Percentiles rank a stretch among this genome's conserved stretches.
phyloP scores from a whole-genome alignment of 2,797 vertebrate species.

The Eutrigla gurnardus region DNA sequence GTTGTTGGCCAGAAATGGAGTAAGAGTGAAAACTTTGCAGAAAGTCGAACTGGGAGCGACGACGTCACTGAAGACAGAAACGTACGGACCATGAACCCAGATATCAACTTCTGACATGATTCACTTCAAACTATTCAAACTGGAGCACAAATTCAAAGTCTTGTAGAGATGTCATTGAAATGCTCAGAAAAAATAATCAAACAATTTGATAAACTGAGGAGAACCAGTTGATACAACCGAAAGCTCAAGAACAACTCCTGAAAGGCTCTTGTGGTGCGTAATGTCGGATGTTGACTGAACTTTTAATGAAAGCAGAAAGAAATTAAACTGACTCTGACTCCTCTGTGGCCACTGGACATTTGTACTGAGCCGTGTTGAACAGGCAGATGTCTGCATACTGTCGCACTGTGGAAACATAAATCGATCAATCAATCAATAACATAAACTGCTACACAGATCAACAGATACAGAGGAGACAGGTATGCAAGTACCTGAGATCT shows the following conservation, averaged over 20 bases:
- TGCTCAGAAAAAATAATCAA: not conserved
- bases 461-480: not conserved
- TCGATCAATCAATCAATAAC: not conserved
- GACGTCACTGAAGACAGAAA: slow-evolving; percentile 83
- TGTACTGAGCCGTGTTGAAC: slow-evolving; percentile 98
- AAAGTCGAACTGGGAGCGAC: slow-evolving; percentile 94
- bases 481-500: slow-evolving; percentile 89
- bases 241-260: not conserved
- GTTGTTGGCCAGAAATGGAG: slow-evolving; percentile 95
- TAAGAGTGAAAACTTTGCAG: slow-evolving; percentile 96
- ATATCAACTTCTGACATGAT: not conserved
- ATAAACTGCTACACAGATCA: not conserved
- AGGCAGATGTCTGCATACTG: slow-evolving; percentile 97
- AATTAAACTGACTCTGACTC: slow-evolving; percentile 91
- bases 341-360: slow-evolving; percentile 93
- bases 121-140: not conserved
- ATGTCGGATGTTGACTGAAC: too few species aligned
- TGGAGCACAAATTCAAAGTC: not conserved
- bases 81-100: not conserved
- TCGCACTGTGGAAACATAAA: slow-evolving; percentile 85
- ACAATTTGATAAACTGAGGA: not conserved
- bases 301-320: not conserved
- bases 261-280: not conserved
- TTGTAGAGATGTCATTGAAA: not conserved
- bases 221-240: not conserved